Evolutionary conservation across 2,888 invertebrate genomes (phyloP), one percentile per base, ranked within the genome.

Genomic region (Psylliodes chrysocephalus): DNA sequence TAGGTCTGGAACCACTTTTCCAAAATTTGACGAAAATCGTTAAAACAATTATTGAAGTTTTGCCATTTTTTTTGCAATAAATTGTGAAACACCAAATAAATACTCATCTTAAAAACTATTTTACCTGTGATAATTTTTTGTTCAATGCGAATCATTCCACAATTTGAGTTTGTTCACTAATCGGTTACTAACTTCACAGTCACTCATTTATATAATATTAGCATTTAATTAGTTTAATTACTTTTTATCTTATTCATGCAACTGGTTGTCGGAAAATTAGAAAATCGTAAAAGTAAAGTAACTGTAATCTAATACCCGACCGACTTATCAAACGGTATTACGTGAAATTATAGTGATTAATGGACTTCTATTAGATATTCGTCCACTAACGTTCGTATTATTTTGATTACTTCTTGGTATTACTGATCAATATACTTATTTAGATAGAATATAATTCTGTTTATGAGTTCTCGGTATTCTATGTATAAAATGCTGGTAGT

Each of bases 381-480:
- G 12, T 22, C 18, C 42, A 42, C 49, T 42, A 51, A 59, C 53
- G 59, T 53, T 18, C 35, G 22, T 60, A 60, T 66, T 60, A 67
- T 62, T 64, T 60, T 59, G 56, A 67, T 67, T 59, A 63, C 28
- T 67, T 67, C 67, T 62, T 56, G 56, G 67, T 67, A 67, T 59
- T 62, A 49, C 56, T 63, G 64, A 67, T 64, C 67, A 64, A 67
- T 67, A 64, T 64, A 64, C 64, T 64, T 64, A 64, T 54, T 33
- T 49, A 64, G 56, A 67, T 59, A 63, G 62, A 55, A 64, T 60
- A 64, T 67, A 61, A 63, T 64, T 64, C 62, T 62, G 63, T 65
- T 62, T 57, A 68, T 65, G 63, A 68, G 56, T 68, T 68, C 68
- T 40, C 14, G 35, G 68, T 63, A 68, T 65, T 68, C 60, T 62